Evolutionary conservation across 2,888 invertebrate species (phyloP), one percentile per base, ranked within the genome.

Genomic region (Exocentrus adspersus): DNA sequence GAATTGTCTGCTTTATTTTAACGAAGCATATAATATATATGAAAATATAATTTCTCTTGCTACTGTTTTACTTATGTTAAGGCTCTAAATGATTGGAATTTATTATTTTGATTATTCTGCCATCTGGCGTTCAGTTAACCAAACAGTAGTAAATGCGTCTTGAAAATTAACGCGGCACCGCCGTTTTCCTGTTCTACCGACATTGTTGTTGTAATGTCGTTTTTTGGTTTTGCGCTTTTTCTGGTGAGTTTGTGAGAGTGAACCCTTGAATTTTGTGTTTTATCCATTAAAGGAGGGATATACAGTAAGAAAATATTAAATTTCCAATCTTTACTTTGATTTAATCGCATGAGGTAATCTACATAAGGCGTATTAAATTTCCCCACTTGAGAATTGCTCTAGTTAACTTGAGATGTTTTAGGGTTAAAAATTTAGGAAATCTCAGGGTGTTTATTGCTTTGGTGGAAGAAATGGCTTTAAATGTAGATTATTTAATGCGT

Each of bases 191-290:
- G 21, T 52, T 54, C 65, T 69, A 67, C 52, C 70, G 66, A 67
- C 60, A 30, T 43, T 56, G 56, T 56, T 60, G 64, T 61, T 64
- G 64, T 67, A 62, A 68, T 72, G 71, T 73, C 72, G 70, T 76
- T 73, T 76, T 77, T 72, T n/a, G 75, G 77, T 80, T 81, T 81
- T 82, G 80, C 80, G 81, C 81, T 81, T 81, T 81, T 81, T 80
- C 79, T 80, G 77, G 77, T 79, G 77, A 77, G 77, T 77, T 75
- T 72, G 78, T 78, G 79, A 78, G 77, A 77, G 78, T 77, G 79
- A 78, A 78, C 75, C 78, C 76, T 77, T 78, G 81, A 81, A 86
- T 86, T 86, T 86, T 85, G 85, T 85, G 85, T 86, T 87, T 86
- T 86, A 86, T 87, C 86, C 86, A 60, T 62, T 71, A 65, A 72